phyloP scores from a whole-genome alignment of 1,140 invertebrate genomes.

The Pseudomyrmex gracilis region DNA sequence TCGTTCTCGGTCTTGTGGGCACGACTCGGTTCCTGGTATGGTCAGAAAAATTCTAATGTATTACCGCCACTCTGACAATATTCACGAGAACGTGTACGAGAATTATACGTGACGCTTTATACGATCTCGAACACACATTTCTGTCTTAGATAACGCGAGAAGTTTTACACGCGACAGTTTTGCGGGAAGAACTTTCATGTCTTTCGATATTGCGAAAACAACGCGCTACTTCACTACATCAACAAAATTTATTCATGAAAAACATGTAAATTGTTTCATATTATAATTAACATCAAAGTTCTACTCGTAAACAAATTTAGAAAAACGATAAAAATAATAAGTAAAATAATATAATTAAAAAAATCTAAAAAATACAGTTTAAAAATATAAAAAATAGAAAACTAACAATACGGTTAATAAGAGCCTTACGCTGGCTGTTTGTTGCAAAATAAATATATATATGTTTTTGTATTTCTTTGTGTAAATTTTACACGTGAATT shows the following conservation, averaged over 20 bases:
- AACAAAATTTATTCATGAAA: no score
- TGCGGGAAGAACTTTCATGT: constrained; percentile 2
- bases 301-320: no score
- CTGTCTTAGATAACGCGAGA: neutral
- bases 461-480: no score
- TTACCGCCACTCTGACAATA: constrained; percentile 14
- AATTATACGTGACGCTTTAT: neutral
- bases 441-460: no score
- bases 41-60: constrained; percentile 21
- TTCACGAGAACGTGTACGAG: neutral
- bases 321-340: neutral
- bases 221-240: no score
- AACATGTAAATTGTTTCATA: no score
- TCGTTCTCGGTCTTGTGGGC: constrained; percentile 73
- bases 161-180: constrained; percentile 15
- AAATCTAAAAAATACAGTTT: no score
- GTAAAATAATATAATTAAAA: constrained; percentile 34
- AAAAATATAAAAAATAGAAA: no score
- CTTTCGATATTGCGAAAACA: neutral
- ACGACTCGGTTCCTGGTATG: constrained; percentile 74
- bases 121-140: neutral
- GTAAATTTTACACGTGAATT: no score
- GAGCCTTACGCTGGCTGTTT: no score
- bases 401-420: no score
- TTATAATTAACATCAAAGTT: no score